Base-by-base conservation (phyloP, 2,888 invertebrate species). In the Pseudolycoriella hygida region DNA sequence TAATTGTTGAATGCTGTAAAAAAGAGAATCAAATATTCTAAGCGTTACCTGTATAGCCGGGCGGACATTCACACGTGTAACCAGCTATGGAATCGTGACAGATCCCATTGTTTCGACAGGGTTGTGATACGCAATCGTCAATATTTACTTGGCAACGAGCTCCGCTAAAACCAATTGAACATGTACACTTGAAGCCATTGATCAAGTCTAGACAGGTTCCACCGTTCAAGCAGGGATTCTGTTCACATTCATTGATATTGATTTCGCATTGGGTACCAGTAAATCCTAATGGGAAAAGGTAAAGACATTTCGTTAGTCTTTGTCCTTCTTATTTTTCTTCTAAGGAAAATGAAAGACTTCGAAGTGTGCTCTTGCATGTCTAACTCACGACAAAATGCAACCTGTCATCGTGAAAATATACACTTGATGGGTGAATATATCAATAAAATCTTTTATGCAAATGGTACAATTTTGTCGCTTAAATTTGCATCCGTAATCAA, bases 201-300 rank as follows among this genome's bases (percentile, higher is more conserved):
- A 89, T 84, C 64, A 83, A 73, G 61, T 92, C 90, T 53, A 80
- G 79, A 62, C 92, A 92, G 41, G 77, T 74, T 19, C 89, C 90
- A 14, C 82, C 82, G 61, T 90, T 89, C 47, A 86, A 63, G 55
- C 93, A 93, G 0, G 92, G 90, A 58, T 77, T 80, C 53, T 81
- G 76, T 18, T 79, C 80, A 62, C 92, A 92, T 59, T 92, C 90
- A 63, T 92, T 85, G 46, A 90, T 84, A 61, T 92, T 87, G 53
- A 84, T 80, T 61, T 90, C 87, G 63, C 89, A 89, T 56, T 89
- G 88, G 0, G 83, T 86, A 2, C 89, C 89, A 3, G 85, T 85
- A 57, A 86, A 89, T 52, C 85, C 86, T 84, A 66, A 4, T 8
- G 4, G 15, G 15, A 12, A 34, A 3, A 12, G 15, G n/a, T 4